A percentile compares a stretch with the other conserved stretches of the same genome.
Conservation (phyloP, 1,140 invertebrate species). For the Cydia fagiglandana region DNA sequence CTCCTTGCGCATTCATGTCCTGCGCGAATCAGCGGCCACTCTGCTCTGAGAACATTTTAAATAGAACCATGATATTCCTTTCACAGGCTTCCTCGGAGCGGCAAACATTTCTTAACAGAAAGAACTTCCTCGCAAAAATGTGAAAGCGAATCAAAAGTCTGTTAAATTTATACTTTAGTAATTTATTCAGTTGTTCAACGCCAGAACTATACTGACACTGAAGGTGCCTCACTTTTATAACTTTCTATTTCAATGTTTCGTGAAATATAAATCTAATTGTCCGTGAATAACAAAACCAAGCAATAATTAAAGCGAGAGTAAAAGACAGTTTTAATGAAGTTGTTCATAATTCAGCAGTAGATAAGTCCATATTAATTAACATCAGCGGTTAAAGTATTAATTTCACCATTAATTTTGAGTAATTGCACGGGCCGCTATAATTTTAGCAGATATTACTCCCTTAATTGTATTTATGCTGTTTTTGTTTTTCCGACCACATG, state of each 20-base stretch:
- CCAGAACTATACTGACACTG: not conserved
- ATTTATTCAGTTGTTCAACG: not conserved
- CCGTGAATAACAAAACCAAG: not conserved
- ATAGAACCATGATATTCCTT: conserved; percentile 42
- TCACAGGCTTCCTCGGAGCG: conserved; percentile 6
- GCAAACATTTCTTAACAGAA: conserved; percentile 22
- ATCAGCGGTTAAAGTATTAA: conserved; percentile 75
- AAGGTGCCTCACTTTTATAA: too few species aligned
- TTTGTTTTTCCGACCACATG: conserved; percentile 56
- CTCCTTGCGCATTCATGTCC: conserved; percentile 60
- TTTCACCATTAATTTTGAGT: conserved; percentile 77
- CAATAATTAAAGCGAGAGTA: conserved; percentile 33
- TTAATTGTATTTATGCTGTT: conserved; percentile 72
- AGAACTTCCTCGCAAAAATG: not conserved
- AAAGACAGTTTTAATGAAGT: conserved; percentile 30
- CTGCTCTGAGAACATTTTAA: conserved; percentile 46
- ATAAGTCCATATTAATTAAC: conserved; percentile 66
- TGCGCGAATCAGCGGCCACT: conserved; percentile 57
- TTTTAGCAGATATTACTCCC: conserved; percentile 67
- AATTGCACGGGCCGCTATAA: conserved; percentile 64
- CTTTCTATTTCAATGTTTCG: too few species aligned
- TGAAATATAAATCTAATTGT: not conserved
- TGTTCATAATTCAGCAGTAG: conserved; percentile 37
- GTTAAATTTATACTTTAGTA: not conserved
- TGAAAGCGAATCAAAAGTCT: conserved; percentile 1